Percentiles rank a stretch among this genome's conserved stretches.
These are phyloP conservation scores for Tetramorium bicarinatum DNA, from an alignment of 2,888 invertebrate species.

Conservation along the genomic window DNA sequence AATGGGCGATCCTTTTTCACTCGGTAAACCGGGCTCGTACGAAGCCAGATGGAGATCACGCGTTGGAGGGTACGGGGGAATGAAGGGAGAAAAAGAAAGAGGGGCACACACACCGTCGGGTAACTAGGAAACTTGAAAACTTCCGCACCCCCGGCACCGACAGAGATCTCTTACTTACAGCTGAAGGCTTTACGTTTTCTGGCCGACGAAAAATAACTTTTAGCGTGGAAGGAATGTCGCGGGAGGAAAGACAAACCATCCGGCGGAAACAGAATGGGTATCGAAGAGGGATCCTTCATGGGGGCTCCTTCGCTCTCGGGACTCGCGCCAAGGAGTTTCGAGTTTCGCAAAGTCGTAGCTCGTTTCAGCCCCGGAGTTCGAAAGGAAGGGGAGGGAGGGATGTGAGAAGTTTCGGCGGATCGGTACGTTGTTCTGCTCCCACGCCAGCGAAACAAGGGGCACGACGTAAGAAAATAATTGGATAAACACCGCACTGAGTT, in stretches of 20 bases:
- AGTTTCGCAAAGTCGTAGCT: slow-evolving; percentile 57
- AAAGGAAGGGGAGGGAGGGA: neutral
- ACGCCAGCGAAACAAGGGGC: slow-evolving; percentile 26
- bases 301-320: slow-evolving; percentile 20
- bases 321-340: slow-evolving; percentile 49
- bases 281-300: slow-evolving; percentile 49
- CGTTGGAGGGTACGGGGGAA: neutral
- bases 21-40: slow-evolving; percentile 30
- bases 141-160: slow-evolving; percentile 19
- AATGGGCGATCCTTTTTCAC: slow-evolving; percentile 45
- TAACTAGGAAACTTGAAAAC: slow-evolving; percentile 68
- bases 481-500: slow-evolving; percentile 20
- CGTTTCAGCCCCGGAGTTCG: slow-evolving; percentile 29
- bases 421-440: slow-evolving; percentile 6
- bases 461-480: slow-evolving; percentile 31
- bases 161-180: slow-evolving; percentile 65
- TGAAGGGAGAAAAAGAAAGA: slow-evolving; percentile 1
- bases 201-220: slow-evolving; percentile 65
- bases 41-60: slow-evolving; percentile 29
- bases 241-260: slow-evolving; percentile 51
- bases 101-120: neutral
- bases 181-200: slow-evolving; percentile 51
- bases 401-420: slow-evolving; percentile 50
- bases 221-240: slow-evolving; percentile 50
- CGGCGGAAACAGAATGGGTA: slow-evolving; percentile 55